Evolutionary conservation across 2,888 invertebrate genomes (phyloP), one percentile per base, ranked within the genome.

Genomic region (Pollenia angustigena): DNA sequence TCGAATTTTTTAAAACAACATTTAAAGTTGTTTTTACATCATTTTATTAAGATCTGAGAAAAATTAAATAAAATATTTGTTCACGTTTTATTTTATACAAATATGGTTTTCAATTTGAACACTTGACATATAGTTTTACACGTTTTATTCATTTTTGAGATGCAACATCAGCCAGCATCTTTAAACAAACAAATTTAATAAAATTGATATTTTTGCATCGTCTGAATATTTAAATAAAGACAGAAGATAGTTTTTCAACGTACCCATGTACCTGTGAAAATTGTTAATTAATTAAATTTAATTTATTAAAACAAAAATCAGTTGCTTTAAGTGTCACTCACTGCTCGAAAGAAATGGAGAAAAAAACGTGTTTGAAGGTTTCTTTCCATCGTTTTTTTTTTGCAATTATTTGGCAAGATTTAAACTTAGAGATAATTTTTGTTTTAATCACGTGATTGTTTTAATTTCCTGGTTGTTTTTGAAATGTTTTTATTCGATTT

Each of bases 41-140:
- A 62, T 46, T 58, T 72, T 46, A 11, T 4, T 62, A 48, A 66
- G 56, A 82, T 82, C 23, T 32, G 32, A 40, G 10, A 60, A 60
- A 75, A 68, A 56, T 66, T 56, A 66, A 66, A 58, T 74, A 52
- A 85, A 79, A 72, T 82, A 83, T 83, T 86, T 86, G 82, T 83
- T 79, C 74, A 85, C 82, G 85, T 80, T 83, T 83, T 80, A 79
- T 79, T 75, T 85, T 50, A 16, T 66, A 83, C 83, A 83, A 83
- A 86, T 83, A 81, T 76, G 68, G 10, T 42, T 32, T 69, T 62
- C 76, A 58, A 76, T 75, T 82, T 76, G 76, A 75, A 18, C 86
- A 78, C 46, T 86, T 86, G 86, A 83, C 86, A 80, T 83, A 83
- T 80, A 64, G 80, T 71, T 86, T 83, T 66, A 86, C 86, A 86